These are phyloP conservation scores for Philaethria dido DNA, from an alignment of 2,888 invertebrate genomes.

Conservation along the genomic window DNA sequence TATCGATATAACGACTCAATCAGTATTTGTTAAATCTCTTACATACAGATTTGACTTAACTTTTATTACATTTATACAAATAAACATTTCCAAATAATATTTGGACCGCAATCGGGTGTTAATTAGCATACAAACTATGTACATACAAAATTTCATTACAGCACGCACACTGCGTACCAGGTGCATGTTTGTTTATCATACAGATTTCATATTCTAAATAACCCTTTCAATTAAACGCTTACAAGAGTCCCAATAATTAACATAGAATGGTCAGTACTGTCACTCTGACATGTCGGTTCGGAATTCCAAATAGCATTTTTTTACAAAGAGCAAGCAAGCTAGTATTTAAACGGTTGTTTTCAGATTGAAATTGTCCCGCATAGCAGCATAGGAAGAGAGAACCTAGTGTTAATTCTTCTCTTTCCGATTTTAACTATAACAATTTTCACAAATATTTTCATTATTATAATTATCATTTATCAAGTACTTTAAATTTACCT, in stretches of 20 bases:
- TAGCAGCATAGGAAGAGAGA: too few species aligned
- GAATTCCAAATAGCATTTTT: background rate
- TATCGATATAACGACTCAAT: too few species aligned
- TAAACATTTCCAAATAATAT: constrained; percentile 1
- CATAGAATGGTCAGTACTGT: background rate
- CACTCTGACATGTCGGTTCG: background rate
- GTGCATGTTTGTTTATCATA: constrained; percentile 5
- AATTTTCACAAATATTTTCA: too few species aligned
- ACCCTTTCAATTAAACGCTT: background rate
- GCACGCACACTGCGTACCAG: constrained; percentile 9
- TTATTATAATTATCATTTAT: too few species aligned
- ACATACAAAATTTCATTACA: constrained; percentile 7
- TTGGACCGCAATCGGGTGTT: constrained; percentile 15
- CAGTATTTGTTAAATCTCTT: too few species aligned
- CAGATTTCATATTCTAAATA: background rate
- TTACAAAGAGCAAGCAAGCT: background rate
- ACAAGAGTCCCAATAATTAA: background rate
- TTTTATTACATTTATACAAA: too few species aligned
- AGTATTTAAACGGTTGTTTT: background rate
- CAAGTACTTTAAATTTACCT: too few species aligned
- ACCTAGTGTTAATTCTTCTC: too few species aligned
- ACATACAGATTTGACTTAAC: too few species aligned
- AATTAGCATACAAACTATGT: constrained; percentile 9
- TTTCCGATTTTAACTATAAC: too few species aligned
- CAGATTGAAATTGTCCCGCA: too few species aligned